These are phyloP conservation scores for Oryzias melastigma DNA, from an alignment of 2,113 vertebrate genomes.

Conservation along the genomic window DNA sequence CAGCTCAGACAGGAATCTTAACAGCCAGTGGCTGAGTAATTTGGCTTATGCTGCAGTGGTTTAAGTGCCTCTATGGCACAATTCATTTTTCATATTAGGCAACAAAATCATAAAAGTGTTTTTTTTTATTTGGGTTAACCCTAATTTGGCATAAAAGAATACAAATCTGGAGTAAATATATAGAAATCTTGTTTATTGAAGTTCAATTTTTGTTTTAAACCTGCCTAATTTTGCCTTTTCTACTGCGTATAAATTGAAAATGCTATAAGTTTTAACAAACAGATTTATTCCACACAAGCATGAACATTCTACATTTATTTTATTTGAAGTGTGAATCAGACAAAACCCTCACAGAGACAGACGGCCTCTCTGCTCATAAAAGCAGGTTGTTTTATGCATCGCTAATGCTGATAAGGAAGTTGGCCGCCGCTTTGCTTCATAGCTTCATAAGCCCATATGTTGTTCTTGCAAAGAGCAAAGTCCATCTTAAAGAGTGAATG, in stretches of 20 bases:
- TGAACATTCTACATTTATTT: too few species aligned
- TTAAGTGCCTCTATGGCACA: neutral
- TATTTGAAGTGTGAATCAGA: too few species aligned
- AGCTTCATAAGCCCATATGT: slow-evolving; percentile 31
- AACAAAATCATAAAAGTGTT: too few species aligned
- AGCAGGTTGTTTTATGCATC: slow-evolving; percentile 41
- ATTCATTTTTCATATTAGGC: neutral
- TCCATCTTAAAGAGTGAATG: slow-evolving; percentile 60
- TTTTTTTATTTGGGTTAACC: too few species aligned
- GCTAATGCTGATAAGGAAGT: slow-evolving; percentile 56
- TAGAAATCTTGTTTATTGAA: too few species aligned
- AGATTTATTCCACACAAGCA: too few species aligned
- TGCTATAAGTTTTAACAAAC: too few species aligned
- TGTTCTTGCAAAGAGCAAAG: slow-evolving; percentile 62
- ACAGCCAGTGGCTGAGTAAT: neutral
- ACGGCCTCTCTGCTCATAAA: slow-evolving; percentile 7
- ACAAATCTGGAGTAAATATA: too few species aligned
- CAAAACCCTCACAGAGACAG: neutral
- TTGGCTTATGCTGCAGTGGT: slow-evolving; percentile 6
- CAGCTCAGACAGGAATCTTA: slow-evolving; percentile 10
- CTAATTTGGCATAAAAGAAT: too few species aligned
- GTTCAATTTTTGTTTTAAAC: too few species aligned
- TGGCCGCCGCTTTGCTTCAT: slow-evolving; percentile 29
- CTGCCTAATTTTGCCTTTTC: too few species aligned
- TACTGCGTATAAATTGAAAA: too few species aligned